These are phyloP conservation scores for Triplophysa yarkandensis DNA, from an alignment of 2,797 vertebrate genomes.

Conservation along the genomic window DNA sequence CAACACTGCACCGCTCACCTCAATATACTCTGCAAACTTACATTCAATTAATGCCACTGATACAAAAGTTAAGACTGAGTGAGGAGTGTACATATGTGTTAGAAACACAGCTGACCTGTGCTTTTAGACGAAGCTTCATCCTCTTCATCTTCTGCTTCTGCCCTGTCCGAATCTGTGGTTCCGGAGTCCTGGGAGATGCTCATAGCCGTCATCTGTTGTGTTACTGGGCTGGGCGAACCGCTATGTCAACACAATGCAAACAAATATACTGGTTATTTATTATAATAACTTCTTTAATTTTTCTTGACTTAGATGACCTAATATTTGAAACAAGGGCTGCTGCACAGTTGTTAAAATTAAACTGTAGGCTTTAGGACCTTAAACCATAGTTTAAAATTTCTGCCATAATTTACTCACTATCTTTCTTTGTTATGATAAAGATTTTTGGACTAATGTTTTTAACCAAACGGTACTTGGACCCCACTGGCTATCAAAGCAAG, in stretches of 20 bases:
- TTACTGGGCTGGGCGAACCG: constrained; percentile 83
- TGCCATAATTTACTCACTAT: too few relatives aligned
- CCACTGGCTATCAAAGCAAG: too few relatives aligned
- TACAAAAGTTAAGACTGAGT: not conserved
- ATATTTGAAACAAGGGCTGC: not conserved
- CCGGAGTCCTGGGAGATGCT: constrained; percentile 86
- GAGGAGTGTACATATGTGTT: not conserved
- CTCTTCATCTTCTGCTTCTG: constrained; percentile 65
- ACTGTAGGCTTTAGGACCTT: too few relatives aligned
- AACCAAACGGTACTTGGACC: too few relatives aligned
- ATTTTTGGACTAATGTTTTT: not conserved
- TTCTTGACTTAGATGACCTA: not conserved
- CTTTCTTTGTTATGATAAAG: too few relatives aligned
- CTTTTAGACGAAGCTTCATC: constrained; percentile 74
- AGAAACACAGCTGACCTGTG: constrained; percentile 66
- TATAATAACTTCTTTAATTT: not conserved
- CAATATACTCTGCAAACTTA: too few relatives aligned
- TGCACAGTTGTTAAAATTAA: not conserved
- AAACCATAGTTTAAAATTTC: too few relatives aligned
- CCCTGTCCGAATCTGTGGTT: constrained; percentile 76
- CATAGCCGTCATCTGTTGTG: constrained; percentile 91
- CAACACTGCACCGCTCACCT: too few relatives aligned
- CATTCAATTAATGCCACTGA: not conserved
- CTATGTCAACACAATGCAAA: constrained; percentile 15
- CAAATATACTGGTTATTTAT: constrained; percentile 12